Base-by-base conservation (phyloP, 2,113 vertebrate genomes). In the Saccopteryx leptura region DNA sequence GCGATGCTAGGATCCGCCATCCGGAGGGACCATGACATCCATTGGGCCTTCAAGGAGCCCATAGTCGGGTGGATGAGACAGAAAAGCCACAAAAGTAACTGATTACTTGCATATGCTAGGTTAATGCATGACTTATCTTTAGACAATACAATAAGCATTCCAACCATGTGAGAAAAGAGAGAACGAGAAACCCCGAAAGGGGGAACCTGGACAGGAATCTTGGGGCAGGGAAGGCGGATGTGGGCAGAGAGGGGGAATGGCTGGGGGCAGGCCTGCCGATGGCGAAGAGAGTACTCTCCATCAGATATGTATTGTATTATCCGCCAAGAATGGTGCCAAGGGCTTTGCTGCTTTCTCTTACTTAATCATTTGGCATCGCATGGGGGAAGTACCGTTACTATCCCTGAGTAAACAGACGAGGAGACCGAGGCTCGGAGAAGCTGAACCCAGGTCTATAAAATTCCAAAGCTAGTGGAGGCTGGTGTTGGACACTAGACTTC, bases 81-180 rank as follows among this genome's bases (percentile, higher is more conserved):
- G 48, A 86, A 93, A 58, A 91, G 33, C 60, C n/a, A 33, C 26
- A 31, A 28, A 48, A 83, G 46, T 52, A 39, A 33, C 31, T 84
- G 92, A 92, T 88, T 76, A 81, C 39, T 96, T 97, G 26, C 66
- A 88, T 68, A 78, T 96, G 80, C 46, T 81, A 18, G 24, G 63
- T 81, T 48, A 66, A 91, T 28, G 54, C 71, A 54, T 87, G 75
- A 84, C 87, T 96, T 90, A 50, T 84, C 97, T 96, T 63, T 24
- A 78, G 31, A 85, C 50, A 69, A 58, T 24, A 8, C 33, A 84
- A 48, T 18, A 88, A 85, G 33, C 84, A 92, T 94, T 87, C 60
- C 90, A 97, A 58, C 7, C 63, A 46, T 48, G 21, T 85, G 96
- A 96, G 65, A 11, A 69, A 46, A 92, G 56, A 50, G 19, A 52